Percentiles rank a stretch among this genome's conserved stretches.
Evolutionary conservation across 2,113 vertebrate species (phyloP).

Genomic region (human): GRCh38 chr9:76050001-76050500

Average conservation of each 20-base stretch:
- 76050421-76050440: conserved; percentile 54
- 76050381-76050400: conserved; percentile 61
- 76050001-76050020: not conserved
- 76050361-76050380: conserved; percentile 47
- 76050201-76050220: not conserved
- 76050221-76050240: not conserved
- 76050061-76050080: conserved; percentile 11
- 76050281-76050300: not conserved
- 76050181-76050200: not conserved
- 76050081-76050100: not conserved
- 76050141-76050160: not conserved
- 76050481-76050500: conserved; percentile 72
- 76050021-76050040: not conserved
- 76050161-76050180: not conserved
- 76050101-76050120: conserved; percentile 24
- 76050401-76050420: conserved; percentile 66
- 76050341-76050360: not conserved
- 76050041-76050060: not conserved
- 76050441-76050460: conserved; percentile 1
- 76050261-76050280: not conserved
- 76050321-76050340: not conserved
- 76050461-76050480: conserved; percentile 46
- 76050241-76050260: not conserved
- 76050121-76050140: conserved; percentile 53
- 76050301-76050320: conserved; percentile 12